These are phyloP conservation scores for Picathartes gymnocephalus DNA, from an alignment of 2,113 vertebrate species.

Conservation along the genomic window DNA sequence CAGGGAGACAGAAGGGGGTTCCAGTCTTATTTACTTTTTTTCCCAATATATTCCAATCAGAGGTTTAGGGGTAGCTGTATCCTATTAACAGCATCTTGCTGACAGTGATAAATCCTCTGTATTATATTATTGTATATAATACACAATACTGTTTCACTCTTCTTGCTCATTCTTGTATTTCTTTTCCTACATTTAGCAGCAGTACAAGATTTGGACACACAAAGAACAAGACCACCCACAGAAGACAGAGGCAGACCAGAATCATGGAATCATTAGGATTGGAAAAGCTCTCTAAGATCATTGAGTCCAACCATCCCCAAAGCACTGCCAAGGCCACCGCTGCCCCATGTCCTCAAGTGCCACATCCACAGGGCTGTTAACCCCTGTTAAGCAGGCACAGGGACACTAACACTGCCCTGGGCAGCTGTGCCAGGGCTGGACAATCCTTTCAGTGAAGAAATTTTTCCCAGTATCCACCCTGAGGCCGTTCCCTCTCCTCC, in stretches of 20 bases:
- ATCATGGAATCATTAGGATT: background rate
- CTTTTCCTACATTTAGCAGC: background rate
- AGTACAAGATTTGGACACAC: background rate
- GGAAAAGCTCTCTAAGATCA: background rate
- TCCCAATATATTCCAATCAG: background rate
- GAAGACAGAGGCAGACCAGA: background rate
- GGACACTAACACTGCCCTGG: background rate
- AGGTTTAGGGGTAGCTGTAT: background rate
- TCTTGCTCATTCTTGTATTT: background rate
- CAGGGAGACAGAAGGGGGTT: background rate
- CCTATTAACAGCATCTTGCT: background rate
- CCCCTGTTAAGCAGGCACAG: too few relatives aligned
- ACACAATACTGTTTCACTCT: background rate
- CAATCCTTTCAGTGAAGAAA: fast-evolving
- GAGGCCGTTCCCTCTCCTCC: background rate
- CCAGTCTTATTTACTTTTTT: background rate
- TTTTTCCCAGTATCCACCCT: fast-evolving
- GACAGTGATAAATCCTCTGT: background rate
- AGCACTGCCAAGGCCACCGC: background rate
- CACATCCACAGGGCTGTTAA: background rate
- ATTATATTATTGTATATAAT: background rate
- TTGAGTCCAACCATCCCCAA: background rate
- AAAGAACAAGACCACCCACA: background rate
- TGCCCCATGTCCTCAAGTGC: background rate
- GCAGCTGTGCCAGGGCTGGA: background rate